Evolutionary conservation across 2,113 vertebrate genomes (phyloP).

Genomic region (Semicossyphus pulcher): DNA sequence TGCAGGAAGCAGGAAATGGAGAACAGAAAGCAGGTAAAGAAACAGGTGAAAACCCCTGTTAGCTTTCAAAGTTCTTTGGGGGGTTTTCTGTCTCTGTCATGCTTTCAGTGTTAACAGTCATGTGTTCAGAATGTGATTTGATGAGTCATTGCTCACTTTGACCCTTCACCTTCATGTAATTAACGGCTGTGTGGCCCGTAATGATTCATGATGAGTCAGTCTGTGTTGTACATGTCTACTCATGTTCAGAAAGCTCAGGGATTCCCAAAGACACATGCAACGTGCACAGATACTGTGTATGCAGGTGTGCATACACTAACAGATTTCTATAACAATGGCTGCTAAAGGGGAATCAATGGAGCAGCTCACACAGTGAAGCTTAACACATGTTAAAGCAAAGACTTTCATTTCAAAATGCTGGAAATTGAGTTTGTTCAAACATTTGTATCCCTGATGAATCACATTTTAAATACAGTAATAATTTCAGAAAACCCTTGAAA

Average conservation of each 20-base stretch:
- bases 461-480: too few species aligned
- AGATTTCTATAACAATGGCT: not conserved
- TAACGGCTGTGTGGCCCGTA: not conserved
- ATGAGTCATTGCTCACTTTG: conserved; percentile 50
- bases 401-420: not conserved
- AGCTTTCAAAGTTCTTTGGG: not conserved
- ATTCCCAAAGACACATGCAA: conserved; percentile 37
- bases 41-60: not conserved
- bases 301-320: not conserved
- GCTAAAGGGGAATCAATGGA: not conserved
- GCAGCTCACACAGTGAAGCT: not conserved
- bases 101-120: conserved; percentile 9
- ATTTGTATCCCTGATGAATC: not conserved
- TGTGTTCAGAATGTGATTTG: conserved; percentile 3
- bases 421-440: not conserved
- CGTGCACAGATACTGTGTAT: not conserved
- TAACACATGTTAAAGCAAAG: not conserved
- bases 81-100: not conserved
- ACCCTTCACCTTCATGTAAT: conserved; percentile 2
- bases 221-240: not conserved
- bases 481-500: too few species aligned
- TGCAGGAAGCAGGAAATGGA: conserved; percentile 16
- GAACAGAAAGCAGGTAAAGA: conserved; percentile 19
- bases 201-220: conserved; percentile 58
- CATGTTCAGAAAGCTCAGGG: conserved; percentile 48